A percentile compares a stretch with the other conserved stretches of the same genome.
phyloP scores from a whole-genome alignment of 2,888 invertebrate genomes.

The Melanostoma mellinum region DNA sequence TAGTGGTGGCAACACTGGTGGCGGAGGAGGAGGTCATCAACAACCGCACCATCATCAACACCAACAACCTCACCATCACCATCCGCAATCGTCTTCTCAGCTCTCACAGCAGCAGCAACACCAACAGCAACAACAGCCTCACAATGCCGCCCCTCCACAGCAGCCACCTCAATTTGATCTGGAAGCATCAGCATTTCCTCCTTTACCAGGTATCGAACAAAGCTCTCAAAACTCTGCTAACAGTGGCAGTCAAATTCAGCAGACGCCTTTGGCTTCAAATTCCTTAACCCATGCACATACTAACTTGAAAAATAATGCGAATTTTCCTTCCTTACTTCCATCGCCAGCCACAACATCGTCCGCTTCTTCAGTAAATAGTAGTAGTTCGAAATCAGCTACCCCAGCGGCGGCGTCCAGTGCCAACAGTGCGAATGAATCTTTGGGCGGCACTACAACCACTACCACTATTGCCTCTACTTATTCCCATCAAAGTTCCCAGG shows the following conservation, averaged over 20 bases:
- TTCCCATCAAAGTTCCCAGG: conserved; percentile 73
- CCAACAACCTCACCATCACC: conserved; percentile 65
- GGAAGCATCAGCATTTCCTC: conserved; percentile 91
- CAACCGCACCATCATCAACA: conserved; percentile 61
- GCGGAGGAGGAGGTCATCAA: conserved; percentile 55
- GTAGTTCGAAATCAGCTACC: conserved; percentile 65
- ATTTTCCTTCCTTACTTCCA: conserved; percentile 75
- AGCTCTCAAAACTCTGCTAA: conserved; percentile 74
- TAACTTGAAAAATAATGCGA: conserved; percentile 72
- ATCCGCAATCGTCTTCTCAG: conserved; percentile 70
- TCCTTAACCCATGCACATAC: conserved; percentile 55
- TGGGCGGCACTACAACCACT: conserved; percentile 47
- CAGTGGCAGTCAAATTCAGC: conserved; percentile 61
- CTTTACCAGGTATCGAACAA: conserved; percentile 86
- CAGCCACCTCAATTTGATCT: conserved; percentile 88
- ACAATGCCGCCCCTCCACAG: conserved; percentile 80
- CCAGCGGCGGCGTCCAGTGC: conserved; percentile 75
- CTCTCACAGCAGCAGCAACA: conserved; percentile 76
- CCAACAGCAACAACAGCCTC: conserved; percentile 79
- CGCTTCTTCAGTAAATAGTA: conserved; percentile 52
- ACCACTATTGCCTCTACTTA: conserved; percentile 48
- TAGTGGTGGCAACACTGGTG: conserved; percentile 70
- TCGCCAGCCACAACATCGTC: conserved; percentile 68
- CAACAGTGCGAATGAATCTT: conserved; percentile 66
- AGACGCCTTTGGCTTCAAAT: conserved; percentile 36